Percentiles rank a stretch among this genome's conserved stretches.
These are phyloP conservation scores for Unio pictorum DNA, from an alignment of 2,888 invertebrate species.

Conservation along the genomic window DNA sequence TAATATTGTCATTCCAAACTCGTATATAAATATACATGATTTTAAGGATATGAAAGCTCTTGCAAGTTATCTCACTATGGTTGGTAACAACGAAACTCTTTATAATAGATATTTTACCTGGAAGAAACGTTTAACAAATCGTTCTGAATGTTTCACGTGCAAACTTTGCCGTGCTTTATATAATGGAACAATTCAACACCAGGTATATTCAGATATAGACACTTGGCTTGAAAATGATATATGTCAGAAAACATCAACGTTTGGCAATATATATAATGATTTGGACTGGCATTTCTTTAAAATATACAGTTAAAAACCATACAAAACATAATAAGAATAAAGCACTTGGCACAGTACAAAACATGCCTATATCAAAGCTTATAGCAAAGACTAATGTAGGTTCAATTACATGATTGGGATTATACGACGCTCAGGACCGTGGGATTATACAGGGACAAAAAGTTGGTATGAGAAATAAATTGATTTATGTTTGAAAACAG, in stretches of 20 bases:
- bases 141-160: slow-evolving; percentile 37
- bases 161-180: slow-evolving; percentile 49
- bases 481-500: too few species aligned
- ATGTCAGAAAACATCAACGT: slow-evolving; percentile 16
- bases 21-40: slow-evolving; percentile 42
- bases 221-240: slow-evolving; percentile 38
- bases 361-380: too few species aligned
- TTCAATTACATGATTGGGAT: too few species aligned
- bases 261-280: too few species aligned
- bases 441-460: too few species aligned
- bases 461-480: too few species aligned
- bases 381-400: too few species aligned
- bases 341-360: too few species aligned
- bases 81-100: slow-evolving; percentile 37
- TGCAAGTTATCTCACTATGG: slow-evolving; percentile 33
- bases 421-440: too few species aligned
- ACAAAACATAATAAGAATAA: too few species aligned
- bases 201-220: slow-evolving; percentile 35
- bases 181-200: slow-evolving; percentile 23
- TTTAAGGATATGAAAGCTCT: slow-evolving; percentile 28
- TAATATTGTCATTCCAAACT: slow-evolving; percentile 19
- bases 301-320: too few species aligned
- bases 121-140: slow-evolving; percentile 38
- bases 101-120: slow-evolving; percentile 53
- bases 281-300: too few species aligned